Base-by-base conservation (phyloP, 2,113 vertebrate genomes). In the Pangasianodon hypophthalmus region DNA sequence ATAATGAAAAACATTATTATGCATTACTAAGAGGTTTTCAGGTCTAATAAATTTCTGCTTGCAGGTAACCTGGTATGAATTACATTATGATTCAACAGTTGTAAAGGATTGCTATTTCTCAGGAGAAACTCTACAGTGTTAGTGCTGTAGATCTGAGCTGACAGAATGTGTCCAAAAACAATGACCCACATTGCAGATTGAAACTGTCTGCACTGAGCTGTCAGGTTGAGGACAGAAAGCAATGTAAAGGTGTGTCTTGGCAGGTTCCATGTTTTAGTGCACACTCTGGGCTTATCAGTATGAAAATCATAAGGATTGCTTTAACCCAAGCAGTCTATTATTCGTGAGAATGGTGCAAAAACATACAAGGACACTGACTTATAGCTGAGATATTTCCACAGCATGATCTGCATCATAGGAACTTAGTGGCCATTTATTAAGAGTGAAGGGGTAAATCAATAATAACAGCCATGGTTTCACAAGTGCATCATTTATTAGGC, bases 151-250 rank as follows among this genome's bases (percentile, higher is more conserved):
- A 88, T 91, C 64, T 89, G 86, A 90, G 90, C 64, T 91, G 92
- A 94, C 90, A 93, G 87, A 79, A 91, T 88, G 92, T 91, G 91
- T 93, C 88, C 84, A 88, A 93, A 89, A 81, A 84, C 92, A 91
- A 92, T 93, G 92, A 89, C 90, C 91, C 56, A 86, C 83, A 92
- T 95, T 94, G 91, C 92, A 94, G 91, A 90, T 54, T 92, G 87
- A 32, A 87, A 90, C 92, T 91, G 92, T 94, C 89, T 46, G 93
- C 83, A 86, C 88, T 58, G 60, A 81, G 88, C 91, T 93, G 92
- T 94, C 93, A 92, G 73, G 90, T 91, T 88, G 91, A 67, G 87
- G 88, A 88, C 24, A 58, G 86, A 92, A 86, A 29, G 29, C 86
- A 79, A 58, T 91, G 69, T 60, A 82, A 58, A 89, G 86, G 54